These are phyloP conservation scores for Heliconius congener DNA, from an alignment of 1,140 invertebrate genomes.

Conservation along the genomic window DNA sequence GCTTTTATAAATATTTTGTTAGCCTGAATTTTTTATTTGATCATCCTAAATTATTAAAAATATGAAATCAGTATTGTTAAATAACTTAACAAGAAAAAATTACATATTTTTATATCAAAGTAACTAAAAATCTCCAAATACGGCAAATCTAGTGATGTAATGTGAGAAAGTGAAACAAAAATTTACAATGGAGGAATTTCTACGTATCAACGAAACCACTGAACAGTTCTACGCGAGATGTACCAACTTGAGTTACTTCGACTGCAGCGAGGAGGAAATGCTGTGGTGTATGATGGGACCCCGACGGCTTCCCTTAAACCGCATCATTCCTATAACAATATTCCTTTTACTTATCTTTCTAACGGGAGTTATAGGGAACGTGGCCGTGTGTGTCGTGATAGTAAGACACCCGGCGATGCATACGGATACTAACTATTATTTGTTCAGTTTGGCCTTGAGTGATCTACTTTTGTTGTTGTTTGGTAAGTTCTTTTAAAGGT, in stretches of 20 bases:
- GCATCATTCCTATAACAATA: constrained; percentile 85
- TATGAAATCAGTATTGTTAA: too few relatives aligned
- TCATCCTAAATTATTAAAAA: too few relatives aligned
- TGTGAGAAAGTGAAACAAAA: constrained; percentile 4
- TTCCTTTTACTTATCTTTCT: constrained; percentile 91
- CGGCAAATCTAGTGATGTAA: neutral
- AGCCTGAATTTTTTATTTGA: too few relatives aligned
- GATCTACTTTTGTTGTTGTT: constrained; percentile 88
- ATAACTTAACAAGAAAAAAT: too few relatives aligned
- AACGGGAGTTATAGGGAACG: constrained; percentile 93
- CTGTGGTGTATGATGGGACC: constrained; percentile 78
- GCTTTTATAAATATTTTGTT: too few relatives aligned
- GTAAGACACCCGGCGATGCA: constrained; percentile 91
- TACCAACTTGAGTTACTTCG: constrained; percentile 73
- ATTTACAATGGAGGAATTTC: constrained; percentile 51
- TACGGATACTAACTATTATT: constrained; percentile 95
- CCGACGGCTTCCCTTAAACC: constrained; percentile 72
- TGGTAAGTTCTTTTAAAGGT: constrained; percentile 81
- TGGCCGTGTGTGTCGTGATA: constrained; percentile 94
- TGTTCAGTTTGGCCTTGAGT: constrained; percentile 92
- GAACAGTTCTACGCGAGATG: constrained; percentile 59
- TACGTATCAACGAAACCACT: constrained; percentile 54
- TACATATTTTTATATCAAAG: neutral
- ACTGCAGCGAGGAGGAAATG: constrained; percentile 80
- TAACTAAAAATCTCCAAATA: neutral